Evolutionary conservation across 2,113 vertebrate genomes (phyloP).

Genomic region (Platichthys stellatus): DNA sequence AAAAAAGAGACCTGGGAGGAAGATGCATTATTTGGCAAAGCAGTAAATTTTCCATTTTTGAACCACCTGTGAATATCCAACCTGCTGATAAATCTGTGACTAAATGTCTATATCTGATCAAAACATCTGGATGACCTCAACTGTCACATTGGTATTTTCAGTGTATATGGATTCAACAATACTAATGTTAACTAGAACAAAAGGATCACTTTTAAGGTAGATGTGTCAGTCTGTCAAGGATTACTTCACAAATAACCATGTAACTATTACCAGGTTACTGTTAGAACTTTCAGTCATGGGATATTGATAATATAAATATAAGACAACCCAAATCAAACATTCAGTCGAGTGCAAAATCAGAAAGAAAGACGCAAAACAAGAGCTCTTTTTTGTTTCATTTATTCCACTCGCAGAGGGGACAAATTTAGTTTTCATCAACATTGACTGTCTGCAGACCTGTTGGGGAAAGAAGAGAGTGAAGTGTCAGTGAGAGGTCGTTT

Average conservation of each 20-base stretch:
- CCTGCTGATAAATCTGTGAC: too few relatives aligned
- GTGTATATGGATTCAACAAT: too few relatives aligned
- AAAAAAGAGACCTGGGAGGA: too few relatives aligned
- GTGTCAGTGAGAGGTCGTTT: background rate
- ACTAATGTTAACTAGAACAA: background rate
- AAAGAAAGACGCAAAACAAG: conserved; percentile 34
- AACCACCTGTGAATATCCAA: too few relatives aligned
- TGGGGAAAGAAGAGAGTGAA: conserved; percentile 35
- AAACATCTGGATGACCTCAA: too few relatives aligned
- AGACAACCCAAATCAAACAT: background rate
- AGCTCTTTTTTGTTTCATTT: conserved; percentile 64
- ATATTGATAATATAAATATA: background rate
- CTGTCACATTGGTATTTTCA: too few relatives aligned
- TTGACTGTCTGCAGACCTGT: conserved; percentile 96
- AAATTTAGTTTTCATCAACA: conserved; percentile 93
- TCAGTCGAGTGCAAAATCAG: background rate
- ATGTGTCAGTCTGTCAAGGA: background rate
- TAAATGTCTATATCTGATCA: too few relatives aligned
- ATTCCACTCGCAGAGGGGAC: conserved; percentile 70
- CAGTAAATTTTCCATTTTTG: too few relatives aligned
- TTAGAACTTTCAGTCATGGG: too few relatives aligned
- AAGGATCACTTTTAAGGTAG: background rate
- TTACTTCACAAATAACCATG: too few relatives aligned
- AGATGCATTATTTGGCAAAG: too few relatives aligned
- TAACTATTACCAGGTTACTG: too few relatives aligned